phyloP scores from a whole-genome alignment of 2,888 invertebrate species.

The Hanleya hanleyi region DNA sequence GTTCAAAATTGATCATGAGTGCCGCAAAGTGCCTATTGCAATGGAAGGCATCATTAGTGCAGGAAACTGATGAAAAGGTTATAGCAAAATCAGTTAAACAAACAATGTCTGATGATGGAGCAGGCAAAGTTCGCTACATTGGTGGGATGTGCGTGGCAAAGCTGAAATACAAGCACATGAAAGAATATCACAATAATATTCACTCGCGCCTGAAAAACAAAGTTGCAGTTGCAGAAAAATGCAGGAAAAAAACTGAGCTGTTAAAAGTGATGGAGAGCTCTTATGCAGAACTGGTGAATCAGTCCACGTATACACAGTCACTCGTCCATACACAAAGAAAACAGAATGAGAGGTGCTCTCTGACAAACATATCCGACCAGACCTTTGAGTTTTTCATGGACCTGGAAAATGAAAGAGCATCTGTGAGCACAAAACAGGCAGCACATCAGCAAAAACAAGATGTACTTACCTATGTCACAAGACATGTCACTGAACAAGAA shows the following conservation, averaged over 20 bases:
- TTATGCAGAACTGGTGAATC: neutral
- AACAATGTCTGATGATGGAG: neutral
- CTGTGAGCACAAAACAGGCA: neutral
- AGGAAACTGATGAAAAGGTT: neutral
- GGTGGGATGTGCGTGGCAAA: neutral
- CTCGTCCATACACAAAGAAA: neutral
- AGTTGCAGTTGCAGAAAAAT: neutral
- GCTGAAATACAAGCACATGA: neutral
- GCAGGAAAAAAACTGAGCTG: neutral
- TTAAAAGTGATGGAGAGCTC: neutral
- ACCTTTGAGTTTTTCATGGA: neutral
- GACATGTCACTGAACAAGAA: neutral
- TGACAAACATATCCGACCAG: neutral
- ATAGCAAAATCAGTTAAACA: neutral
- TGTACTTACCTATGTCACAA: slow-evolving; percentile 3
- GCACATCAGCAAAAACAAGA: neutral
- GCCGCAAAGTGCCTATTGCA: neutral
- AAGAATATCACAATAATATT: neutral
- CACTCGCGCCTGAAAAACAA: neutral
- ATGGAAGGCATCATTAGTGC: neutral
- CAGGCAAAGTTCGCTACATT: neutral
- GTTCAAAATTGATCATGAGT: neutral
- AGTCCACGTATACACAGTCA: neutral
- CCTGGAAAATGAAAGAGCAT: neutral
- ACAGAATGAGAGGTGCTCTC: neutral